Percentiles rank a stretch among this genome's conserved stretches.
phyloP scores from a whole-genome alignment of 2,113 vertebrate genomes.

The Sitta europaea region DNA sequence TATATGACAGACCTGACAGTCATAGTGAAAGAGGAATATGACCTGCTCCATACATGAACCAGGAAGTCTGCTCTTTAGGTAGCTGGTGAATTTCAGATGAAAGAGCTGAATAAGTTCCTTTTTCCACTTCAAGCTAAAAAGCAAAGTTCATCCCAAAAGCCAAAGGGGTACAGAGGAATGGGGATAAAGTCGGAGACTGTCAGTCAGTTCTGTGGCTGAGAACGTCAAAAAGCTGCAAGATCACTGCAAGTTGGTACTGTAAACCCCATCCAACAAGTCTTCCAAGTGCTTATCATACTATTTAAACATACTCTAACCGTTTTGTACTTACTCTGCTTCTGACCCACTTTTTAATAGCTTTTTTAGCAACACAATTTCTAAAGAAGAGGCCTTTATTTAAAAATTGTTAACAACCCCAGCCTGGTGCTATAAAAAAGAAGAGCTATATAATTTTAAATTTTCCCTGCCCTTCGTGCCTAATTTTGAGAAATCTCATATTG shows the following conservation, averaged over 20 bases:
- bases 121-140: conserved; percentile 31
- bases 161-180: not conserved
- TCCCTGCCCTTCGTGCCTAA: not conserved
- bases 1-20: conserved; percentile 16
- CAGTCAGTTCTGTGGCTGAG: not conserved
- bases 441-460: not conserved
- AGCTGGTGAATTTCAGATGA: conserved; percentile 32
- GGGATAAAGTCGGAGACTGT: not conserved
- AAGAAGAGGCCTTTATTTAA: not conserved
- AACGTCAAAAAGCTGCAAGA: not conserved
- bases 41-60: conserved; percentile 24
- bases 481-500: not conserved
- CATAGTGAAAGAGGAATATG: conserved; percentile 60
- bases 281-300: not conserved
- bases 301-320: not conserved
- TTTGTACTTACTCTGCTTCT: not conserved
- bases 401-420: not conserved
- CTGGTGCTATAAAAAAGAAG: not conserved
- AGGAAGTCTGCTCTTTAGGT: conserved; percentile 35
- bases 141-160: not conserved
- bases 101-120: conserved; percentile 33
- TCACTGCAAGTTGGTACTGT: not conserved
- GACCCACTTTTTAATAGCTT: not conserved
- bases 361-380: not conserved
- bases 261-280: not conserved